phyloP scores from a whole-genome alignment of 2,113 vertebrate species.

The Indicator maculatus region DNA sequence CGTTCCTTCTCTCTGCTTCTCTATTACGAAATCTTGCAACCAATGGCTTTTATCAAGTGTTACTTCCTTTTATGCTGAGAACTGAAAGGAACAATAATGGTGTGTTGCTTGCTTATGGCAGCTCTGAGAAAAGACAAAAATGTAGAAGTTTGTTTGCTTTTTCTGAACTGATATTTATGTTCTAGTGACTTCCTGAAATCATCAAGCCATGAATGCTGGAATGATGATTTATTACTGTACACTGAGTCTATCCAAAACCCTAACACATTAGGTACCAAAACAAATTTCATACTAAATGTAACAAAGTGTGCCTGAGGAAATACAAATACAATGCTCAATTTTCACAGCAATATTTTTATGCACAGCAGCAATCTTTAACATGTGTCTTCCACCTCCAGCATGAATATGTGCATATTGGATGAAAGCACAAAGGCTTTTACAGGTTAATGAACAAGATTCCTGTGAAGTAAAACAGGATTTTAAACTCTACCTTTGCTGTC shows the following conservation, averaged over 20 bases:
- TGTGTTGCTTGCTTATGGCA: not conserved
- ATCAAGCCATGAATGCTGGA: not conserved
- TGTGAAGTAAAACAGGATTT: not conserved
- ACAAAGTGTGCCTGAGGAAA: not conserved
- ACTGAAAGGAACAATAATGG: not conserved
- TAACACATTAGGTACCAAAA: not conserved
- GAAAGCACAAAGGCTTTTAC: not conserved
- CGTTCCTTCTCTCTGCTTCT: not conserved
- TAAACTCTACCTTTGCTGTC: not conserved
- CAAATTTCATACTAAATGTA: not conserved
- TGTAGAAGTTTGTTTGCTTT: constrained; percentile 13
- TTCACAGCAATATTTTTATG: not conserved
- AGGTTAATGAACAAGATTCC: not conserved
- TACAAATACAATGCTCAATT: not conserved
- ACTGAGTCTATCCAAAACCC: not conserved
- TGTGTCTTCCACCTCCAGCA: not conserved
- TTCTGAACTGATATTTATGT: constrained; percentile 10
- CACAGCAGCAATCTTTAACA: not conserved
- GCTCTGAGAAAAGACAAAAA: not conserved
- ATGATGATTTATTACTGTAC: not conserved
- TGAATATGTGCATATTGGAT: not conserved
- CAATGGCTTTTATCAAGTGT: constrained; percentile 39
- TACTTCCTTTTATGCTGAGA: constrained; percentile 47
- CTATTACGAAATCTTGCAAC: constrained; percentile 26
- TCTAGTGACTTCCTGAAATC: not conserved